phyloP scores from a whole-genome alignment of 2,888 invertebrate genomes.

The Sepiola atlantica region DNA sequence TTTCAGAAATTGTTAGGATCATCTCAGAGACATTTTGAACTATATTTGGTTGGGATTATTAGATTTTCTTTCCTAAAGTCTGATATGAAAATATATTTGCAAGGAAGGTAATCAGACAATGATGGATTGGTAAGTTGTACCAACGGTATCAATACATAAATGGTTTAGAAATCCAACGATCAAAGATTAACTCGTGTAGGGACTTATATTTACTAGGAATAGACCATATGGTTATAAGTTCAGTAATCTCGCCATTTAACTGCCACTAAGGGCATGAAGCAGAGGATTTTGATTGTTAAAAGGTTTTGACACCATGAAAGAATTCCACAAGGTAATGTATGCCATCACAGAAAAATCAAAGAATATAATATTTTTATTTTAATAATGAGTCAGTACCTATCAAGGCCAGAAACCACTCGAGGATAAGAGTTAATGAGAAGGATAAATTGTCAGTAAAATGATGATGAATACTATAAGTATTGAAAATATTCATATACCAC shows the following conservation, averaged over 20 bases:
- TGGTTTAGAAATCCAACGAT: background rate
- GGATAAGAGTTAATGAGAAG: too few relatives aligned
- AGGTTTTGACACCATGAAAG: background rate
- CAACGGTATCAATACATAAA: background rate
- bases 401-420: background rate
- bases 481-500: too few relatives aligned
- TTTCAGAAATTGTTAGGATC: too few relatives aligned
- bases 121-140: too few relatives aligned
- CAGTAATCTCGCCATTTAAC: background rate
- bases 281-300: background rate
- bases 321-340: background rate
- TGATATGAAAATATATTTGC: too few relatives aligned
- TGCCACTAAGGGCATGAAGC: background rate
- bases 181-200: background rate
- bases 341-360: background rate
- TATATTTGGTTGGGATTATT: too few relatives aligned
- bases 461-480: background rate
- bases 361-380: background rate
- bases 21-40: too few relatives aligned
- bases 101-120: too few relatives aligned
- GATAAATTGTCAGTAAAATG: background rate
- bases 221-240: background rate
- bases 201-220: background rate
- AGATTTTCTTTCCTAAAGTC: too few relatives aligned
- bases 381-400: background rate